Percentiles rank a stretch among this genome's conserved stretches.
phyloP scores from a whole-genome alignment of 2,113 vertebrate species.

The Phainopepla nitens region DNA sequence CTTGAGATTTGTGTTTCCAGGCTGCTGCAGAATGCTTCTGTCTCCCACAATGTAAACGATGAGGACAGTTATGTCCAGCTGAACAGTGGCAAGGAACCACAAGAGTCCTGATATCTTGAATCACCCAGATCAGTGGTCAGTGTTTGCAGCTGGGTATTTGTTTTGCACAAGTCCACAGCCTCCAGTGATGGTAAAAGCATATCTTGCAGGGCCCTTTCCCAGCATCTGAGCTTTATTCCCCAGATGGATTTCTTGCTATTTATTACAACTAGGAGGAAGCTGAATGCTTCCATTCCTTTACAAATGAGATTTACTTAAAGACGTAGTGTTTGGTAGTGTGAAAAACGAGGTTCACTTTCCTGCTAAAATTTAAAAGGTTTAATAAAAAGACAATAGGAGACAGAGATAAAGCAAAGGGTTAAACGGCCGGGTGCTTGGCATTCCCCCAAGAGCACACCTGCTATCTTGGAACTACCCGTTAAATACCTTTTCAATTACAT shows the following conservation, averaged over 20 bases:
- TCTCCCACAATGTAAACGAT: not conserved
- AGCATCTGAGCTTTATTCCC: not conserved
- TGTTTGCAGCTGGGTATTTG: not conserved
- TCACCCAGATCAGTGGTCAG: not conserved
- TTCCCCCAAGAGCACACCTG: no score
- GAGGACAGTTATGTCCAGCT: not conserved
- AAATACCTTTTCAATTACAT: no score
- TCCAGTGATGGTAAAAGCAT: rapidly evolving
- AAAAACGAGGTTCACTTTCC: no score
- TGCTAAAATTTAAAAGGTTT: no score
- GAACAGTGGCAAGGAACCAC: not conserved
- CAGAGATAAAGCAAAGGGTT: no score
- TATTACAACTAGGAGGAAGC: not conserved
- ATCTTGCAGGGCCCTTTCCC: not conserved
- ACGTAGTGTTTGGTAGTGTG: not conserved
- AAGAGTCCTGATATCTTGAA: not conserved
- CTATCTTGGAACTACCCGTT: no score
- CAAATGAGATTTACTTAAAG: not conserved
- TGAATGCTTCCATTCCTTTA: not conserved
- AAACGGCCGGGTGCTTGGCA: no score
- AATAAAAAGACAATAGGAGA: no score
- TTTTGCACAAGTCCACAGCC: not conserved
- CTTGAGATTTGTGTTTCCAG: not conserved
- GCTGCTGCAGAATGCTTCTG: not conserved
- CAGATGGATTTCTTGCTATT: not conserved